Evolutionary conservation across 1,140 invertebrate species (phyloP).

Genomic region (Pristionchus pacificus): DNA sequence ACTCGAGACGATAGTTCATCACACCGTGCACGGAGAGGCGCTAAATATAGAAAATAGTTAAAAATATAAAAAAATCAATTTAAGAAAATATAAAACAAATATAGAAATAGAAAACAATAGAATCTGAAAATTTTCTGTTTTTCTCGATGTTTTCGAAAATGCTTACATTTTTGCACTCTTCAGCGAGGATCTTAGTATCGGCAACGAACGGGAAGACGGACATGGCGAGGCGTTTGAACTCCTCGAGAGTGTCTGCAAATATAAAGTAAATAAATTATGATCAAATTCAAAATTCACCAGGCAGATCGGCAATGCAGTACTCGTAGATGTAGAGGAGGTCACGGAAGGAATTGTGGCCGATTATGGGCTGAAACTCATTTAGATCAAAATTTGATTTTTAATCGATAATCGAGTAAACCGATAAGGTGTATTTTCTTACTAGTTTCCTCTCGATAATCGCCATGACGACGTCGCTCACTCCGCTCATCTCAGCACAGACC

Average conservation of each 20-base stretch:
- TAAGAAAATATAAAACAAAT: no score
- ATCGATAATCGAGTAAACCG: no score
- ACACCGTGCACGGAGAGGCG: slow-evolving; percentile 7
- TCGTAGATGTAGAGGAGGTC: slow-evolving; percentile 15
- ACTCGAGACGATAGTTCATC: slow-evolving; percentile 10
- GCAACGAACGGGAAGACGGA: slow-evolving; percentile 2
- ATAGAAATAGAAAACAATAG: no score
- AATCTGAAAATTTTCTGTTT: not conserved
- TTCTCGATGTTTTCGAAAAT: not conserved
- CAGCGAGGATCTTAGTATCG: slow-evolving; percentile 15
- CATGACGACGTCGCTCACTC: slow-evolving; percentile 3
- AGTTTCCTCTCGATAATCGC: slow-evolving; percentile 8
- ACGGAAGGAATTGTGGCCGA: slow-evolving; percentile 19
- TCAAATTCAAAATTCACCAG: slow-evolving; percentile 4
- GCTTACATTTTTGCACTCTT: slow-evolving; percentile 13
- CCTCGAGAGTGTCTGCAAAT: slow-evolving; percentile 2
- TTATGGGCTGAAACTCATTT: not conserved
- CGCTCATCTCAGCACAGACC: slow-evolving; percentile 4
- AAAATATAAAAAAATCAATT: not conserved
- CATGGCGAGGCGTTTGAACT: slow-evolving; percentile 5
- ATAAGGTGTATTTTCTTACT: not conserved
- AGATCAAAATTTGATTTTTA: no score
- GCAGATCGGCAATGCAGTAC: slow-evolving; percentile 13
- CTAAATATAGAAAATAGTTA: not conserved
- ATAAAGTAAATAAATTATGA: not conserved